Evolutionary conservation across 2,113 vertebrate species (phyloP), one percentile per base, ranked within the genome.

Genomic region (Otolemur garnettii): DNA sequence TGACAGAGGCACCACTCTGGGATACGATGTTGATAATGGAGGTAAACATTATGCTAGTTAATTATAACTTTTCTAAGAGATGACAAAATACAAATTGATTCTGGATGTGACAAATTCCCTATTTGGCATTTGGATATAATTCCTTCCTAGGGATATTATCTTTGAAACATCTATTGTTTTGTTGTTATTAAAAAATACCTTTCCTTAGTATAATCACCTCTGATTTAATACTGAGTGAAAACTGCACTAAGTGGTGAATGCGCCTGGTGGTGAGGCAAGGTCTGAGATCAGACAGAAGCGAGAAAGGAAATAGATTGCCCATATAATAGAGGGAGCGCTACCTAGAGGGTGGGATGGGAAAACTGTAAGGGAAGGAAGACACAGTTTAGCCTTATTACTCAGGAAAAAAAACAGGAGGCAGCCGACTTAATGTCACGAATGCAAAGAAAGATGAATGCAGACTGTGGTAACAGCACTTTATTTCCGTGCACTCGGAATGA

Each of bases 1-100:
- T 35, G 15, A 24, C 72, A n/a, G 4, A 9, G 0, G 26, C 3
- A 1, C 42, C 28, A 12, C 26, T 91, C 28, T 4, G 22, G 7
- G 5, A 38, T 5, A 19, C 12, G 6, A 7, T 24, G 13, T 0
- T 3, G 30, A 42, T 3, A 3, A 3, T 1, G 38, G 1, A 14
- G 64, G 1, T 68, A 66, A 85, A 64, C 79, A 4, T 10, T 71
- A 10, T 10, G 24, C 21, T 0, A 64, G 38, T 83, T 79, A 83
- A 71, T 64, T n/a, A 18, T 2, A 17, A 18, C n/a, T 72, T 87
- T 30, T 62, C 24, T 26, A 42, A 45, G 45, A 74, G 0, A 28
- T 71, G 12, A 53, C 28, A 88, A 79, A 88, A 64, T 60, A 74
- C 0, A 80, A 66, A 21, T 17, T 33, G 33, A 33, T 55, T 68